Evolutionary conservation across 2,797 vertebrate genomes (phyloP).

Genomic region (Galagoides demidoff): DNA sequence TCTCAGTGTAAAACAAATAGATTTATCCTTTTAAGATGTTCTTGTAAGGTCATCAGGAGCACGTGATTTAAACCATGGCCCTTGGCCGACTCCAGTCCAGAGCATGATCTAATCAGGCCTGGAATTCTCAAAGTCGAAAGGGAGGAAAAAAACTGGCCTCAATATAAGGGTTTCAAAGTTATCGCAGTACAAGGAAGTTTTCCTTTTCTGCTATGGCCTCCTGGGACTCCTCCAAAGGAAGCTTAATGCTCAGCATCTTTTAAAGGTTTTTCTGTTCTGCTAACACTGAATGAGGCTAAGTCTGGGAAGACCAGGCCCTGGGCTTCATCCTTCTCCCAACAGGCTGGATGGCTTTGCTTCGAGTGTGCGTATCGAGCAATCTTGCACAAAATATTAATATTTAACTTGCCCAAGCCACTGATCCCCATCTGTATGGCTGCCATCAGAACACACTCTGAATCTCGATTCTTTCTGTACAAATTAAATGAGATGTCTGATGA

Average conservation of each 20-base stretch:
- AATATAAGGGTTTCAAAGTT: slow-evolving; percentile 80
- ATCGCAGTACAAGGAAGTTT: slow-evolving; percentile 68
- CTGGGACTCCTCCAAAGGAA: slow-evolving; percentile 68
- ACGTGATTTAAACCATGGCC: slow-evolving; percentile 82
- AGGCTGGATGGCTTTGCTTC: not conserved
- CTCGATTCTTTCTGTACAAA: not conserved
- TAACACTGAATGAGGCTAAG: slow-evolving; percentile 73
- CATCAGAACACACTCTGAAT: not conserved
- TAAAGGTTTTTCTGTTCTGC: slow-evolving; percentile 75
- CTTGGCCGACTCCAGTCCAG: slow-evolving; percentile 75
- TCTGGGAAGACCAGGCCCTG: slow-evolving; percentile 52
- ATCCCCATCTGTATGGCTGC: not conserved
- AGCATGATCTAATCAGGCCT: slow-evolving; percentile 85
- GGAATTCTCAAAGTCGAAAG: slow-evolving; percentile 74
- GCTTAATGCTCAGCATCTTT: slow-evolving; percentile 52
- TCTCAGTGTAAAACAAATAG: slow-evolving; percentile 80
- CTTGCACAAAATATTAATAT: not conserved
- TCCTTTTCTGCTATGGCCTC: slow-evolving; percentile 78
- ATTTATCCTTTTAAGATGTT: slow-evolving; percentile 82
- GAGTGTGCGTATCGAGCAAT: not conserved
- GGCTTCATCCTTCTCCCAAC: not conserved
- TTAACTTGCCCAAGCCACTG: not conserved
- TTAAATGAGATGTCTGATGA: not conserved
- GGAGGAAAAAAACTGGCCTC: slow-evolving; percentile 69
- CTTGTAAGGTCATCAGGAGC: slow-evolving; percentile 81